Evolutionary conservation across 1,140 invertebrate genomes (phyloP), one percentile per base, ranked within the genome.

Genomic region (Daktulosphaira vitifoliae): DNA sequence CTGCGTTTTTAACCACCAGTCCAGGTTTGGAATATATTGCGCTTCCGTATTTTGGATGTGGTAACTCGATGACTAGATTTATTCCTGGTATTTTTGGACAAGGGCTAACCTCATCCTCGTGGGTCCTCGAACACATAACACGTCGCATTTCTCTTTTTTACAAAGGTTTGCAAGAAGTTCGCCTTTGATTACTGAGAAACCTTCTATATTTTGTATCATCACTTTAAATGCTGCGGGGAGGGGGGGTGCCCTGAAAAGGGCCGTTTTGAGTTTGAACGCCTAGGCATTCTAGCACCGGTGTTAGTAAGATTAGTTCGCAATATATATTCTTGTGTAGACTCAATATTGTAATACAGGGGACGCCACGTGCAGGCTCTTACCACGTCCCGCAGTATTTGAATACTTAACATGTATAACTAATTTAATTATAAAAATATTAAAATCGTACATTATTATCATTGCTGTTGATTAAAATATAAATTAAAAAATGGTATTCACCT

Each of bases 81-180:
- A 64, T 64, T 42, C 59, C 42, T 13, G 13, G 16, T 44, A 48
- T 64, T 39, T 64, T 49, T 49, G 39, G 20, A 39, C 9, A 7
- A 29, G 9, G 2, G 38, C 15, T 64, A 48, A 23, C 39, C 13
- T 39, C 20, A 44, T 48, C 3, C 22, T 0, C 7, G 33, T 48
- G n/a, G n/a, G n/a, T n/a, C n/a, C 52, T 23, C 26, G 52, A 13
- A 54, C n/a, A 38, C 33, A 64, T 64, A 48, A 42, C 20, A 64
- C 39, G 6, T 62, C 56, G 37, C 37, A 64, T 62, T 62, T 62
- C 4, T 5, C 7, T 18, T 48, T 44, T 39, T 64, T 20, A 39
- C 59, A 64, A 39, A 65, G 39, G 48, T 33, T 50, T 29, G 62
- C 42, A n/a, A 65, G 44, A 46, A 65, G 44, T 25, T 46, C 23